Evolutionary conservation across 2,888 invertebrate species (phyloP).

Genomic region (Isoperla grammatica): DNA sequence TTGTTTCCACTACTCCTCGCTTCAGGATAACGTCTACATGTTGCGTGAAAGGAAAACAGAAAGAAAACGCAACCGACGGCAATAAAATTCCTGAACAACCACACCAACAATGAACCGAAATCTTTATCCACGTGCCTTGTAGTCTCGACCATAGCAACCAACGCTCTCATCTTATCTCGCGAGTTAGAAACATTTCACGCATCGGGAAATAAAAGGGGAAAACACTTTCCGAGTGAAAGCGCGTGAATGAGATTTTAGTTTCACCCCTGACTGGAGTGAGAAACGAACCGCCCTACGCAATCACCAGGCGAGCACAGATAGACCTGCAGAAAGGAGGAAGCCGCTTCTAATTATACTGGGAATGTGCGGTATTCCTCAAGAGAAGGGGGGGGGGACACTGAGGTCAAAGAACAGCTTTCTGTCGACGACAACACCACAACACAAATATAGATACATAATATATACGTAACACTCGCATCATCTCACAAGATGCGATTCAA

Average conservation of each 20-base stretch:
- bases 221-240: constrained; percentile 26
- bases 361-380: constrained; percentile 25
- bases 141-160: constrained; percentile 2
- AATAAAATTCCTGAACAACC: too few relatives aligned
- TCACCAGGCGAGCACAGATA: not conserved
- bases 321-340: not conserved
- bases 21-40: too few relatives aligned
- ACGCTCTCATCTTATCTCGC: constrained; percentile 2
- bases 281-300: not conserved
- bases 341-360: constrained; percentile 24
- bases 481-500: too few relatives aligned
- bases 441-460: too few relatives aligned
- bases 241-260: constrained; percentile 22
- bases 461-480: too few relatives aligned
- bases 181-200: constrained; percentile 22
- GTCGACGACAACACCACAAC: too few relatives aligned
- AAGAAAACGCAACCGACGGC: too few relatives aligned
- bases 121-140: too few relatives aligned
- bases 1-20: too few relatives aligned
- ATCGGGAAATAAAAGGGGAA: constrained; percentile 19
- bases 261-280: not conserved
- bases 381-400: not conserved
- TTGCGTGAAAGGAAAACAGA: too few relatives aligned
- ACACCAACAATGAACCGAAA: too few relatives aligned
- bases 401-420: too few relatives aligned